Percentiles rank a stretch among this genome's conserved stretches.
Evolutionary conservation across 1,140 invertebrate genomes (phyloP).

Genomic region (Monochamus saltuarius): DNA sequence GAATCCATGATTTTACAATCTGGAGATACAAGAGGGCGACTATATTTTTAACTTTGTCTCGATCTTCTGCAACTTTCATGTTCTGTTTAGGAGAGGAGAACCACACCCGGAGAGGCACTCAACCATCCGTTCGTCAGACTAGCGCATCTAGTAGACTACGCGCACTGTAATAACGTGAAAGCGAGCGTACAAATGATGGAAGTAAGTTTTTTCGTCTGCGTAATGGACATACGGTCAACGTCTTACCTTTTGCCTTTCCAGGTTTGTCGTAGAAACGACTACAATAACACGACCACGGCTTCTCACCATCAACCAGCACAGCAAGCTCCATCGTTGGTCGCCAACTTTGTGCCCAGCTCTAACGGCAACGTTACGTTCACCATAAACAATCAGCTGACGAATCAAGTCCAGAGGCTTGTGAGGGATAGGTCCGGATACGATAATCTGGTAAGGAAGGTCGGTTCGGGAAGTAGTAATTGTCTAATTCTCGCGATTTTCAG

Average conservation of each 20-base stretch:
- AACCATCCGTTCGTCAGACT: conserved; percentile 94
- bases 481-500: conserved; percentile 53
- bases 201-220: conserved; percentile 28
- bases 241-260: conserved; percentile 4
- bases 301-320: conserved; percentile 63
- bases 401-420: conserved; percentile 70
- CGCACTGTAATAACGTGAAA: conserved; percentile 94
- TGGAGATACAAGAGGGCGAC: too few species aligned
- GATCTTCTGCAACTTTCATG: conserved; percentile 29
- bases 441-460: conserved; percentile 55
- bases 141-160: conserved; percentile 92
- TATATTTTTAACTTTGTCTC: conserved; percentile 1
- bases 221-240: background rate
- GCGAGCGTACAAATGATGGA: conserved; percentile 97
- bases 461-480: too few species aligned
- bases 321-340: conserved; percentile 64
- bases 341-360: conserved; percentile 73
- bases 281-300: conserved; percentile 57
- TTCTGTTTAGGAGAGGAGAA: conserved; percentile 74
- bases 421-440: conserved; percentile 67
- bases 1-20: too few species aligned
- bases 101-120: conserved; percentile 92
- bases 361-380: conserved; percentile 84
- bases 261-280: conserved; percentile 70
- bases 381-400: conserved; percentile 79